Percentiles rank a stretch among this genome's conserved stretches.
These are phyloP conservation scores for Argopecten irradians DNA, from an alignment of 1,140 invertebrate genomes.

Conservation along the genomic window DNA sequence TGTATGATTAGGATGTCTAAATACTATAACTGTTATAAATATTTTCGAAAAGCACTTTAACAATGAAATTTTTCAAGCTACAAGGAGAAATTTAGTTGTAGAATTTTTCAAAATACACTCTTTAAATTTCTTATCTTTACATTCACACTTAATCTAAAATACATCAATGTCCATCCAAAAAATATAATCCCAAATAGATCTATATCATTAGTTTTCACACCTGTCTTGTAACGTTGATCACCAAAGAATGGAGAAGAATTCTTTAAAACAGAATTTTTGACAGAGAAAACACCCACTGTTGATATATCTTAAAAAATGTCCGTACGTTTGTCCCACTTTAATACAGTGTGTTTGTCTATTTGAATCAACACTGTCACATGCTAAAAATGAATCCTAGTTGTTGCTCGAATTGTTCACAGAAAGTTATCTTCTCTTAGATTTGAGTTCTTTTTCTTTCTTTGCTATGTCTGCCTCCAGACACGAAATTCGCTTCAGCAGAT, in stretches of 20 bases:
- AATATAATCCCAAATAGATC: not conserved
- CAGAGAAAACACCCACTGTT: not conserved
- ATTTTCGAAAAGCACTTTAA: no score
- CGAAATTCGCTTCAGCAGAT: slow-evolving; percentile 62
- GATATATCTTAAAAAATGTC: not conserved
- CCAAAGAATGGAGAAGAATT: not conserved
- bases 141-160: not conserved
- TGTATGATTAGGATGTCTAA: no score
- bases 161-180: not conserved
- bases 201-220: not conserved
- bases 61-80: no score
- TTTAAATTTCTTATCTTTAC: not conserved
- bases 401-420: not conserved
- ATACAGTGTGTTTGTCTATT: no score
- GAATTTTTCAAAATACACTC: not conserved
- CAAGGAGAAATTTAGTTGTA: no score
- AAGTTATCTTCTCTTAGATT: slow-evolving; percentile 53
- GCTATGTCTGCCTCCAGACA: slow-evolving; percentile 61
- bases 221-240: not conserved
- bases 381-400: not conserved
- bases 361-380: no score
- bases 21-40: no score
- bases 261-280: not conserved
- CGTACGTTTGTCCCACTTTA: no score
- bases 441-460: slow-evolving; percentile 67